Conservation (phyloP, 2,797 vertebrate genomes). For the Anguilla marmorata region DNA sequence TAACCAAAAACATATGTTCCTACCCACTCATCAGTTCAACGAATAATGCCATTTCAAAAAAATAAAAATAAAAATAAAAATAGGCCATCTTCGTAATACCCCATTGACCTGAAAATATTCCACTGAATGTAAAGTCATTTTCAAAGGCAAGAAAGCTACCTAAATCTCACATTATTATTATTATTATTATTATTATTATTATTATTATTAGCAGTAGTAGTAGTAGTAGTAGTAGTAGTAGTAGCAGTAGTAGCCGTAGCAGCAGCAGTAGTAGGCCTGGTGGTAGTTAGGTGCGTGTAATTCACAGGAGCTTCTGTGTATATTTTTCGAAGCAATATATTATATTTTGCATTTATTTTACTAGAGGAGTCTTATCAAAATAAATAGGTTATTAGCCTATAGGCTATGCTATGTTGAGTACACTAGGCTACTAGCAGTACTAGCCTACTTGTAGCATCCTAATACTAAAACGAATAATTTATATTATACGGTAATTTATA, state of each 20-base stretch:
- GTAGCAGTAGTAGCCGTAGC: not conserved
- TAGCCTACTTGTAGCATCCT: not conserved
- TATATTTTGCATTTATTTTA: not conserved
- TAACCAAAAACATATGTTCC: not conserved
- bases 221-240: not conserved
- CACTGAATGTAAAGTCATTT: not conserved
- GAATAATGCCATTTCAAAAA: not conserved
- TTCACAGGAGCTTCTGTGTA: not conserved
- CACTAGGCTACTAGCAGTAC: not conserved
- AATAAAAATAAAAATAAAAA: not conserved
- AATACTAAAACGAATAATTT: not conserved
- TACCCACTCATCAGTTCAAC: not conserved
- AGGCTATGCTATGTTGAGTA: not conserved
- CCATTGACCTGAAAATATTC: not conserved
- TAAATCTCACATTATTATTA: not conserved
- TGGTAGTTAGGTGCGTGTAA: not conserved
- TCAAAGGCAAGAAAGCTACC: not conserved
- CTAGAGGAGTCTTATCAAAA: not conserved
- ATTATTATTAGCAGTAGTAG: not conserved
- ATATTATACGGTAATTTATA: too few species aligned
- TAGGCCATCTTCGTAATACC: too few species aligned
- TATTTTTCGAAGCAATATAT: not conserved
- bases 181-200: not conserved
- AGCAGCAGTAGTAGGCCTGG: not conserved
- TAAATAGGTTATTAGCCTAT: not conserved